Evolutionary conservation across 1,140 invertebrate genomes (phyloP), one percentile per base, ranked within the genome.

Genomic region (Hycleus phaleratus): DNA sequence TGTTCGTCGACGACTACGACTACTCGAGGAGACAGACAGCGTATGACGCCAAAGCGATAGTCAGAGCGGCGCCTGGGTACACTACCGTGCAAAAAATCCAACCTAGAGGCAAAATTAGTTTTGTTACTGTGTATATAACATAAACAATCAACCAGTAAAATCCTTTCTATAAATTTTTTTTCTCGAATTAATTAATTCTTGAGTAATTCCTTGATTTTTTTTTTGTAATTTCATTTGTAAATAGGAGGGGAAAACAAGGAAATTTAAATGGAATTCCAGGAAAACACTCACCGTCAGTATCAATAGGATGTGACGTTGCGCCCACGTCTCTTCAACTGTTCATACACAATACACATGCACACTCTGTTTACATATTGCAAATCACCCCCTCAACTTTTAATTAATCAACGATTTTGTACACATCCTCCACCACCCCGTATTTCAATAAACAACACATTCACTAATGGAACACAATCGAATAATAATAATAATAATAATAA

Each of bases 1-100:
- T 56, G 63, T 43, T 63, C 58, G 60, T 58, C 62, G 57, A 61
- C 56, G 32, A 32, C 32, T 32, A 61, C 56, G 32, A 32, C 32
- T 32, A 32, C 32, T 63, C 56, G 60, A 32, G 32, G 32, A 70
- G 69, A 71, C 70, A 72, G 70, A 70, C 69, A 68, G 65, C 67
- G 64, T 72, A 69, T 73, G 71, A 73, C 71, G 71, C 71, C 71
- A 73, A 66, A 67, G 69, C 65, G 67, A 72, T 70, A 73, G 71
- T 73, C 71, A 63, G 43, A 60, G 56, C 68, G 71, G 71, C 72
- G 72, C 72, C 71, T 69, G 61, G 54, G 69, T 69, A 72, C 68
- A 71, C 66, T 71, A 69, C 68, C 68, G 62, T 69, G 70, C 70
- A 69, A 71, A 71, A 71, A 67, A 32, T 25, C 52, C 46, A 46